Base-by-base conservation (phyloP, 2,888 invertebrate genomes). In the Octonoba sinensis region DNA sequence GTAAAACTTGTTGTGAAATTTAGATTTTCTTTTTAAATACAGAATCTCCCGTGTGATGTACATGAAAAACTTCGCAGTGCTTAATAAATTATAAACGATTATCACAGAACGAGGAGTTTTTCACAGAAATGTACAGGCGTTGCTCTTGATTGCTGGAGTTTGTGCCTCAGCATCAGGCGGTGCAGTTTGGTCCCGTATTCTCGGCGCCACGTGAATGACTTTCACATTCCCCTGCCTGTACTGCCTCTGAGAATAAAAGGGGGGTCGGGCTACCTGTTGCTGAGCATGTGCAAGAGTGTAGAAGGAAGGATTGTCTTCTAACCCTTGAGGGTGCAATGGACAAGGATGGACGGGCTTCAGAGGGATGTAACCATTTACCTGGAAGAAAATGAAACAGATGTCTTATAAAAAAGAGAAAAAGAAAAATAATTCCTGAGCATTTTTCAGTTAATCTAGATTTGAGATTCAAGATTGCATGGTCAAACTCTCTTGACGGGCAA, bases 161-260 rank as follows among this genome's bases (percentile, higher is more conserved):
- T 44, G 62, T 16, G 62, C 69, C 13, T 47, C 27, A 3, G 46
- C 64, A 4, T 22, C 56, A 11, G 56, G 24, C 0, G 22, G 27
- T 12, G 59, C 18, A 3, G 56, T 22, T 11, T 49, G n/a, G 12
- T 64, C 81, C n/a, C 82, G 6, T 22, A 82, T 49, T 20, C 82
- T 75, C 3, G 82, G 82, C 0, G 82, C 76, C 2, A 82, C 82
- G 36, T 77, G 82, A 13, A 82, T 82, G 27, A 82, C 76, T 24
- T 73, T 76, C 15, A 72, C 67, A n/a, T 59, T 75, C 36, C 44
- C 64, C 20, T 69, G 76, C 36, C 59, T 76, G 47, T 1, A 15
- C 46, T 36, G 44, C 6, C 22, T 24, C 8, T 60, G 72, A 47
- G 16, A 12, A 15, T 16, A 59, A 13, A 24, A 16, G 6, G 27